Evolutionary conservation across 1,140 invertebrate species (phyloP).

Genomic region (Lineus longissimus): DNA sequence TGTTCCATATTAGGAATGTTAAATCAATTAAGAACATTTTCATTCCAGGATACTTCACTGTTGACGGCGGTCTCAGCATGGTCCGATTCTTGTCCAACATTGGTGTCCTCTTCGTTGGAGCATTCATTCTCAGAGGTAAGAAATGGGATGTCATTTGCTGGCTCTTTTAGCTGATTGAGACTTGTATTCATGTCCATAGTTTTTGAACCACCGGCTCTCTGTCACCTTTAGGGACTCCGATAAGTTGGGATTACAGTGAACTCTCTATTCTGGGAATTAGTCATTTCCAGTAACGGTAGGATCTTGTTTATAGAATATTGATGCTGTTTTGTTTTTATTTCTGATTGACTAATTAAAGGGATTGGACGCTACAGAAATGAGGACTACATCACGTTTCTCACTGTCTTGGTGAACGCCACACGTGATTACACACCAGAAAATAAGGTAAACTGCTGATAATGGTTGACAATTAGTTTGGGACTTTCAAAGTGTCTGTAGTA

Average conservation of each 20-base stretch:
- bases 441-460: constrained; percentile 40
- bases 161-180: neutral
- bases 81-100: constrained; percentile 24
- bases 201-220: constrained; percentile 64
- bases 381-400: constrained; percentile 72
- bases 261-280: too few species aligned
- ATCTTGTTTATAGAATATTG: too few species aligned
- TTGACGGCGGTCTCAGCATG: constrained; percentile 61
- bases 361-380: constrained; percentile 69
- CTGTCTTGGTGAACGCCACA: constrained; percentile 60
- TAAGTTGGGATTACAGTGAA: too few species aligned
- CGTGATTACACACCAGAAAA: constrained; percentile 55
- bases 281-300: too few species aligned
- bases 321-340: too few species aligned
- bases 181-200: constrained; percentile 56
- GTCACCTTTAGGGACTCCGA: constrained; percentile 39
- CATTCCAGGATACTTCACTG: constrained; percentile 57
- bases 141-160: neutral
- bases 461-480: neutral
- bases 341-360: constrained; percentile 47
- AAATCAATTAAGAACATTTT: too few species aligned
- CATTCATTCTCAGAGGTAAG: constrained; percentile 27
- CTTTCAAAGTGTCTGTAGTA: too few species aligned
- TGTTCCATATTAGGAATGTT: too few species aligned
- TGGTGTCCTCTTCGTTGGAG: constrained; percentile 22